These are phyloP conservation scores for Apeltes quadracus DNA, from an alignment of 2,113 vertebrate genomes.

Conservation along the genomic window DNA sequence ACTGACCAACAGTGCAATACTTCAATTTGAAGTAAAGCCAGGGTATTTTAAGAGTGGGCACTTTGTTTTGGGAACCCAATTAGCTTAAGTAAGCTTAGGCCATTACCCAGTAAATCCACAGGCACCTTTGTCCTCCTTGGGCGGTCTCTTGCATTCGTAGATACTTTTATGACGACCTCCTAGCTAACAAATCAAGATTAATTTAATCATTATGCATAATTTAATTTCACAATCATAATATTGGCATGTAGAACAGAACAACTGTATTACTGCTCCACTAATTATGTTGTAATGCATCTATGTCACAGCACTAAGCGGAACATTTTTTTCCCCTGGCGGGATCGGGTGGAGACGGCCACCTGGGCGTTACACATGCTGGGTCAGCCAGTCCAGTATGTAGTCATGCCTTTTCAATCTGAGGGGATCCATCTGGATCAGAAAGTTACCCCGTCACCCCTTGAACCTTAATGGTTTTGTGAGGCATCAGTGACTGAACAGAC, in stretches of 20 bases:
- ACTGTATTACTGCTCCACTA: constrained; percentile 40
- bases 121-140: constrained; percentile 1
- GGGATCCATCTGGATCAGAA: constrained; percentile 17
- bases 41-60: background rate
- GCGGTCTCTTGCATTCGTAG: constrained; percentile 11
- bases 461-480: constrained; percentile 7
- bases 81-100: background rate
- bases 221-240: constrained; percentile 39
- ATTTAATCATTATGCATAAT: constrained; percentile 27
- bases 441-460: background rate
- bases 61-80: background rate
- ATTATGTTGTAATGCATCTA: constrained; percentile 30
- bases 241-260: constrained; percentile 13
- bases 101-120: constrained; percentile 10
- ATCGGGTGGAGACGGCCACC: constrained; percentile 14
- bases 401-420: constrained; percentile 14
- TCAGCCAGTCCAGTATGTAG: constrained; percentile 8
- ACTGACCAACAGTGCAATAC: background rate
- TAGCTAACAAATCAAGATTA: constrained; percentile 10
- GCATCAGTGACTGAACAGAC: constrained; percentile 5
- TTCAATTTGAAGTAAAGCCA: background rate
- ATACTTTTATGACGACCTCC: constrained; percentile 12
- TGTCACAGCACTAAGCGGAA: background rate
- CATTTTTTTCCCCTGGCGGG: constrained; percentile 33
- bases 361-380: constrained; percentile 41